These are phyloP conservation scores for Mellilla xanthometata DNA, from an alignment of 2,888 invertebrate genomes.

Conservation along the genomic window DNA sequence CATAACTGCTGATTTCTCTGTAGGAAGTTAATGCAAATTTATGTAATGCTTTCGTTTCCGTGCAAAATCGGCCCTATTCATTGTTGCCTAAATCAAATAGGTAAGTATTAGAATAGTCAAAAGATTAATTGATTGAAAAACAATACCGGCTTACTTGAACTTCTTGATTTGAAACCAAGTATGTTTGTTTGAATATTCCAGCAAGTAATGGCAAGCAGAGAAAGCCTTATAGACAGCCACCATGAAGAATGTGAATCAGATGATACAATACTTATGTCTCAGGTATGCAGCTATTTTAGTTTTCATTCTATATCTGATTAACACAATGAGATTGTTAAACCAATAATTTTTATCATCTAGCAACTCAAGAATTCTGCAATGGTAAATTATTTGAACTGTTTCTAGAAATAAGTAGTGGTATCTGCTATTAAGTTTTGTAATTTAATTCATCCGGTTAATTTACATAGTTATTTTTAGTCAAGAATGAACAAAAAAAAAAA, in stretches of 20 bases:
- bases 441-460: too few relatives aligned
- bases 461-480: too few relatives aligned
- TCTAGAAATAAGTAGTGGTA: too few relatives aligned
- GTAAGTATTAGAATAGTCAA: too few relatives aligned
- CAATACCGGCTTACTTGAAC: too few relatives aligned
- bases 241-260: constrained; percentile 89
- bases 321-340: too few relatives aligned
- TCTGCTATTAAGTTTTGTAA: too few relatives aligned
- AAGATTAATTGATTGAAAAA: too few relatives aligned
- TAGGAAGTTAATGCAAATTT: constrained; percentile 21
- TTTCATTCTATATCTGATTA: too few relatives aligned
- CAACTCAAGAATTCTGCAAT: constrained; percentile 15
- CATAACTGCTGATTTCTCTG: constrained; percentile 21
- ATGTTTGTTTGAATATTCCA: constrained; percentile 55
- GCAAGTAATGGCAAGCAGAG: constrained; percentile 91
- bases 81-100: neutral
- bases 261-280: constrained; percentile 89
- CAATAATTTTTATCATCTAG: constrained; percentile 1
- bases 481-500: too few relatives aligned
- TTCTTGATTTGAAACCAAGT: too few relatives aligned
- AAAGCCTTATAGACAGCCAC: constrained; percentile 88
- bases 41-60: constrained; percentile 16
- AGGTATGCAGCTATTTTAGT: constrained; percentile 67
- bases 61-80: too few relatives aligned
- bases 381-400: constrained; percentile 7